A percentile compares a stretch with the other conserved stretches of the same genome.
phyloP scores from a whole-genome alignment of 1,140 invertebrate species.

The Drosophila equinoxialis region DNA sequence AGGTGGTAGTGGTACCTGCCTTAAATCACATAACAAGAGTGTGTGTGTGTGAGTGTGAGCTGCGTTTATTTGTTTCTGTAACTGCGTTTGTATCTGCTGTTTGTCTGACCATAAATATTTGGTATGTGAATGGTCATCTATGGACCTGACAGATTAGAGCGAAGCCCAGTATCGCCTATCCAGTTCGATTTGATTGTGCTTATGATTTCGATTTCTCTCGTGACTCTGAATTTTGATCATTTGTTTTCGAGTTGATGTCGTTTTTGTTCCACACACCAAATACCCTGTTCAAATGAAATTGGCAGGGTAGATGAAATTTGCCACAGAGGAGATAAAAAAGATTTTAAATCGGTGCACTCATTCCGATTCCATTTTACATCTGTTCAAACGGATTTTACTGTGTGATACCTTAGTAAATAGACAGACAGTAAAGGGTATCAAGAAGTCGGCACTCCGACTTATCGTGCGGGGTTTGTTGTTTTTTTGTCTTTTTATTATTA shows the following conservation, averaged over 20 bases:
- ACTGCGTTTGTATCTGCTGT: neutral
- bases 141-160: slow-evolving; percentile 12
- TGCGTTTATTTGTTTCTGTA: slow-evolving; percentile 1
- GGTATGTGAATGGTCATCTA: slow-evolving; percentile 17
- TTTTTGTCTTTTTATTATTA: slow-evolving; percentile 9
- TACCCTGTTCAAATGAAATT: neutral
- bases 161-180: slow-evolving; percentile 2
- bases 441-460: neutral
- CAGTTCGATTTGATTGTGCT: slow-evolving; percentile 19
- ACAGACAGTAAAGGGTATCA: neutral
- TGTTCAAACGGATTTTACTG: too few relatives aligned
- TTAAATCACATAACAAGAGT: slow-evolving; percentile 4
- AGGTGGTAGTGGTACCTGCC: slow-evolving; percentile 7
- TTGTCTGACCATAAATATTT: slow-evolving; percentile 16
- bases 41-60: neutral
- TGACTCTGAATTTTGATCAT: slow-evolving; percentile 21
- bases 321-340: too few relatives aligned
- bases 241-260: slow-evolving; percentile 19
- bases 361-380: too few relatives aligned
- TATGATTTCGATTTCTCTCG: slow-evolving; percentile 23
- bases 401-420: too few relatives aligned
- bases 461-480: neutral
- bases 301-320: neutral
- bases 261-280: slow-evolving; percentile 6
- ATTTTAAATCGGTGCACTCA: too few relatives aligned